Evolutionary conservation across 1,140 invertebrate species (phyloP), one percentile per base, ranked within the genome.

Genomic region (Bilobella aurantiaca): DNA sequence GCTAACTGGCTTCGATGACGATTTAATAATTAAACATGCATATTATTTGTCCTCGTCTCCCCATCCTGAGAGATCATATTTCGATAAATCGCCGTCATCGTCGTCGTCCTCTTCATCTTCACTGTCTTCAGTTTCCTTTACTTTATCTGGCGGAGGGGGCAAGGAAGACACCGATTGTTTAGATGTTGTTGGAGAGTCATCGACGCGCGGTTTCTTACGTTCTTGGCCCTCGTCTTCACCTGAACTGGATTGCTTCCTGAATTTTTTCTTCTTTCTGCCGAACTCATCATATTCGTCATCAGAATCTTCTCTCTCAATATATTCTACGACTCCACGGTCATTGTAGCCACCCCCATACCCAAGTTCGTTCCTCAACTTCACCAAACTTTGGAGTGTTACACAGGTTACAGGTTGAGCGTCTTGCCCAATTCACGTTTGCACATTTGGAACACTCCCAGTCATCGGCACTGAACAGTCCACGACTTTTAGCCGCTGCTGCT

Each of bases 361-460:
- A n/a, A 66, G 84, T 86, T 65, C 87, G 78, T 75, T 86, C 85
- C 77, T 90, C 87, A 56, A 93, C 85, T 78, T 96, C 93, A 1
- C 89, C 89, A 78, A 93, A 92, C 79, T 98, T 98, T 1, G 95
- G 93, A 1, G 95, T 91, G 81, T 98, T 98, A 79, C 97, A 99
- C 82, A 99, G 91, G 78, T 99, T 99, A 78, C 97, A 99, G 59
- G 90, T 92, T 73, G 89, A 87, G 53, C 97, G 82, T 65, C 96
- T 82, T 16, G 96, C 96, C 97, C 97, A 99, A 77, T 99, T 99
- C 1, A 99, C 96, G 79, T 99, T 99, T 1, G 93, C 95, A 81
- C 96, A 99, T 73, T 97, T 97, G 78, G 90, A 94, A 77, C 97
- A 99, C 76, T 97, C 92, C 97, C 97, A 99, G 78, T 99, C 96